Base-by-base conservation (phyloP, 2,888 invertebrate species). In the Lepidochrysops patricia region DNA sequence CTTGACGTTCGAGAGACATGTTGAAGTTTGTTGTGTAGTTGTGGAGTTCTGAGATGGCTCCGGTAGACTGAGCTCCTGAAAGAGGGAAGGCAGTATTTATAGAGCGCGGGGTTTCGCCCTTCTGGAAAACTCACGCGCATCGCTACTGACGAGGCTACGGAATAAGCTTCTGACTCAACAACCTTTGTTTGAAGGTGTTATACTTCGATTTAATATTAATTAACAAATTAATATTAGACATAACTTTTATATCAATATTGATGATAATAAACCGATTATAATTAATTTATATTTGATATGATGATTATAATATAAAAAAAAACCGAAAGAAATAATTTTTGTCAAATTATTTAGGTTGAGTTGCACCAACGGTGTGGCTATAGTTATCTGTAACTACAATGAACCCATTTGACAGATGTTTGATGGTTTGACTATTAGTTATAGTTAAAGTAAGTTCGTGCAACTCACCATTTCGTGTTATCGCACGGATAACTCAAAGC, bases 1-100 rank as follows among this genome's bases (percentile, higher is more conserved):
- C 95, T 93, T 95, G 95, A 90, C 96, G 94, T 93, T 96, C 96
- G 88, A 96, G 92, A 93, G 96, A 96, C 96, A 96, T 96, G 80
- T 89, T 82, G 89, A 81, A 75, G 76, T 74, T 67, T 65, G 72
- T 72, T 74, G 70, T 75, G 68, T 74, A 72, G 76, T 72, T 72
- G 73, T 73, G 73, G 73, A 69, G 73, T 76, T 75, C 80, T 75
- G 71, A 72, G 72, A 74, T 72, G 72, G 78, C 87, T 77, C 77
- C 72, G 79, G 73, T 77, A 87, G 86, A 88, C 88, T 89, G 87
- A 90, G 86, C 80, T 87, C 79, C 80, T 84, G 83, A 77, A 80
- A 2, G 3, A 79, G 74, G 74, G 69, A 77, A 76, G 70, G 70
- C 75, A 73, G 84, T 86, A 88, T 90, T 89, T 90, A 90, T 90